A percentile compares a stretch with the other conserved stretches of the same genome.
These are phyloP conservation scores for Rattus norvegicus DNA, from an alignment of 2,113 vertebrate genomes.

Conservation along the genomic window GRCr8 NC_086019.1:57814501-57815000, in stretches of 20 bases:
- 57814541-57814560: fast-evolving
- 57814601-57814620: fast-evolving
- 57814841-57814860: background rate
- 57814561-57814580: background rate
- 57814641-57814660: too few species aligned
- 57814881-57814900: background rate
- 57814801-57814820: background rate
- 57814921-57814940: background rate
- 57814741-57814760: background rate
- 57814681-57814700: too few species aligned
- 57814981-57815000: background rate
- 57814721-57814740: fast-evolving
- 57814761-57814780: too few species aligned
- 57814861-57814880: background rate
- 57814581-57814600: fast-evolving
- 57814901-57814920: background rate
- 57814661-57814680: background rate
- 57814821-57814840: background rate
- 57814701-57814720: background rate
- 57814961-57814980: background rate
- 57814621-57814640: fast-evolving
- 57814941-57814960: background rate
- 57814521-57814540: background rate
- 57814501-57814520: too few species aligned
- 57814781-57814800: background rate